Percentiles rank a stretch among this genome's conserved stretches.
These are phyloP conservation scores for Tetranychus piercei DNA, from an alignment of 2,888 invertebrate species.

Conservation along the genomic window DNA sequence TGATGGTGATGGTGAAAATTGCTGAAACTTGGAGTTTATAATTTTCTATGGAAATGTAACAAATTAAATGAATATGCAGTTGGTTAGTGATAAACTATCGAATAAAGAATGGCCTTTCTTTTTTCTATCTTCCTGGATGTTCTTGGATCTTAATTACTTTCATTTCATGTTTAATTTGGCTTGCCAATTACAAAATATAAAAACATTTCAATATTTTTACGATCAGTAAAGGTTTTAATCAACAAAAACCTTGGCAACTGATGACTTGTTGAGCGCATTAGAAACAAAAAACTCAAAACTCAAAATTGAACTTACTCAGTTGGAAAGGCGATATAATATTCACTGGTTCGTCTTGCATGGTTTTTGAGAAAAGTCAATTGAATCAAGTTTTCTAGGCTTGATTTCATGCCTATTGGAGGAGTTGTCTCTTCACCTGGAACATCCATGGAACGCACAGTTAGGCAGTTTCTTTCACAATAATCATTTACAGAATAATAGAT, in stretches of 20 bases:
- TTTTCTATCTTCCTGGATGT: no score
- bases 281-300: background rate
- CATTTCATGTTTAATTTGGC: no score
- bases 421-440: conserved; percentile 48
- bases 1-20: no score
- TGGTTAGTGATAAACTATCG: no score
- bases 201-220: no score
- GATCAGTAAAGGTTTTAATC: no score
- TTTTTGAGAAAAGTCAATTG: conserved; percentile 71
- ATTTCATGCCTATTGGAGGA: conserved; percentile 36
- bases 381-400: conserved; percentile 44
- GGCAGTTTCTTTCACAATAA: conserved; percentile 41
- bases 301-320: conserved; percentile 22
- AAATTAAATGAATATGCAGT: no score
- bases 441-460: background rate
- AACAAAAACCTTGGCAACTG: background rate
- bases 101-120: no score
- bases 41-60: no score
- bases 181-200: no score
- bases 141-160: no score
- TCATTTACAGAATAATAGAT: conserved; percentile 56
- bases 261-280: background rate
- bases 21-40: no score
- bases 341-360: conserved; percentile 58
- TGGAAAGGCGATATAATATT: conserved; percentile 43